Base-by-base conservation (phyloP, 2,113 vertebrate species). In the Zosterops pallidus region DNA sequence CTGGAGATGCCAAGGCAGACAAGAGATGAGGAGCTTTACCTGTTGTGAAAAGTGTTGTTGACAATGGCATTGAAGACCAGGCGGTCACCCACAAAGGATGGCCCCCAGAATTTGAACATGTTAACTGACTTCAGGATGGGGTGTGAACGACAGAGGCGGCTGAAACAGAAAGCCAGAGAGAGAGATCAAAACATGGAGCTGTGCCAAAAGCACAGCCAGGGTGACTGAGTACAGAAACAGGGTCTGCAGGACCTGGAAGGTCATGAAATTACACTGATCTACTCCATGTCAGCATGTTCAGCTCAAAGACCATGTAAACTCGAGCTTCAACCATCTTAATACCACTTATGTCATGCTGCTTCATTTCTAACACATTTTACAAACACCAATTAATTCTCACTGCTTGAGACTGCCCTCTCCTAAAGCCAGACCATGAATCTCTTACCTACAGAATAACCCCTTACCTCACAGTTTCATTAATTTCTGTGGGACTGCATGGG, bases 41-140 rank as follows among this genome's bases (percentile, higher is more conserved):
- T 98, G 41, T 96, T 97, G 55, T 97, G 97, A 72, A 98, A 98
- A 5, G 98, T 97, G 37, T 98, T 98, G 97, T 98, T 98, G 65
- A 99, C 98, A 55, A 98, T 79, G 35, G 98, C 98, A 5, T 94
- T 98, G 97, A 98, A 98, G 57, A 98, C 93, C 7, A 99, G 98
- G 25, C 97, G 96, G 87, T 99, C 98, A 14, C 98, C 98, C 29
- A 98, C 95, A 0, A 97, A 67, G 3, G 98, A 98, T 0, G 98
- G 97, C 26, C 98, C 98, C 90, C 97, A 97, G 91, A 98, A 98
- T 59, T 98, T 98, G 90, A 98, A 98, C 98, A 98, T 98, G 57
- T 98, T 98, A 29, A 98, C 97, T 0, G 98, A 97, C 77, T 97
- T 98, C 76, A 98, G 90, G 69, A 97, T 11, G 8, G 97, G 97